Conservation (phyloP, 2,888 invertebrate species). For the Megastigmus dorsalis region DNA sequence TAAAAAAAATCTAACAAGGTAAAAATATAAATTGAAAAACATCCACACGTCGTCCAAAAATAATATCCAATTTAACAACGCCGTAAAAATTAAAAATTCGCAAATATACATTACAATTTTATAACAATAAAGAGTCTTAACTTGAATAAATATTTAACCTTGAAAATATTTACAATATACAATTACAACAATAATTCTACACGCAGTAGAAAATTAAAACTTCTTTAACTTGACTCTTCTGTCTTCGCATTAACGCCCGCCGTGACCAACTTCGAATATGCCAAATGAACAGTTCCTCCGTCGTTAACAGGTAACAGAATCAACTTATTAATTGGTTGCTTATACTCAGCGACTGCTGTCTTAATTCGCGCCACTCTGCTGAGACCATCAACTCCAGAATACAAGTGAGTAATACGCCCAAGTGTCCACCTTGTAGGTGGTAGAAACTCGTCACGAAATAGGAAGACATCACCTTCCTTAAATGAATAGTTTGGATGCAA, state of each 20-base stretch:
- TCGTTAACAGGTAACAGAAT: not conserved
- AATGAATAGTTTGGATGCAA: not conserved
- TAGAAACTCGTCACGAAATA: not conserved
- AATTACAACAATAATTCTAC: not conserved
- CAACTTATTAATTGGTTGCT: not conserved
- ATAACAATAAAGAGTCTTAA: too few relatives aligned
- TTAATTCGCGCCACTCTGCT: not conserved
- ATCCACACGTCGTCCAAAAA: too few relatives aligned
- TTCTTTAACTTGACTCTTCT: too few relatives aligned
- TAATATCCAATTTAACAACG: too few relatives aligned
- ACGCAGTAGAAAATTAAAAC: not conserved
- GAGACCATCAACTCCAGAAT: not conserved
- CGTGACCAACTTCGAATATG: not conserved
- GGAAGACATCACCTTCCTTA: not conserved
- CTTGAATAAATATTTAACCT: too few relatives aligned
- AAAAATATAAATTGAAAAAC: too few relatives aligned
- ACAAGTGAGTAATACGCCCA: not conserved
- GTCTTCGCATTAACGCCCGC: not conserved
- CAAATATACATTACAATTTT: too few relatives aligned
- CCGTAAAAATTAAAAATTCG: too few relatives aligned
- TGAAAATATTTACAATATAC: too few relatives aligned
- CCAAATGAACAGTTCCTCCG: not conserved
- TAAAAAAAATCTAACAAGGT: too few relatives aligned
- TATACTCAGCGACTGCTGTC: not conserved
- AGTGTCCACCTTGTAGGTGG: not conserved